Conservation (phyloP, 2,113 vertebrate genomes). For the Chloebia gouldiae region DNA sequence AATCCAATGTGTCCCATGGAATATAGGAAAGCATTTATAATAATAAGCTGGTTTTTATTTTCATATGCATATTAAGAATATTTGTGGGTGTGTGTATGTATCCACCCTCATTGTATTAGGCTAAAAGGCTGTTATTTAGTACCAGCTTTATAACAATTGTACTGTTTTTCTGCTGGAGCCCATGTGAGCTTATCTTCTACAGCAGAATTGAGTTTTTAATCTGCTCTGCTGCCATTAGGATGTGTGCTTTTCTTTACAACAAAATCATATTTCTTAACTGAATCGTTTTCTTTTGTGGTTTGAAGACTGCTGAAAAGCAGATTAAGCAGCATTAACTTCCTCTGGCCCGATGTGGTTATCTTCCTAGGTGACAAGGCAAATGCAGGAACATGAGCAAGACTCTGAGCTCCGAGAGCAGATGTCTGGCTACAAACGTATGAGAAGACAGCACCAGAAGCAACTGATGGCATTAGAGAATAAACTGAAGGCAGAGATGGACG, state of each 20-base stretch:
- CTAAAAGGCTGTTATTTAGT: constrained; percentile 3
- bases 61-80: neutral
- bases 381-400: constrained; percentile 98
- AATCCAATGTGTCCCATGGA: neutral
- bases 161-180: neutral
- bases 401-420: constrained; percentile 97
- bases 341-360: neutral
- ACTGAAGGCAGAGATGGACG: constrained; percentile 97
- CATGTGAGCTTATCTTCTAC: neutral
- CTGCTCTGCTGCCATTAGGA: neutral
- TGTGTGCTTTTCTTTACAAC: neutral
- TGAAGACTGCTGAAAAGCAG: constrained; percentile 19
- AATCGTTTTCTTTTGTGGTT: neutral
- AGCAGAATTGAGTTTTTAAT: constrained; percentile 17
- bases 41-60: neutral
- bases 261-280: neutral
- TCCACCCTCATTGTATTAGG: neutral
- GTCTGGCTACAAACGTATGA: constrained; percentile 98
- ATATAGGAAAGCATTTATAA: neutral
- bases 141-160: neutral
- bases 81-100: neutral
- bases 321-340: constrained; percentile 12
- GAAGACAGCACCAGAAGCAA: constrained; percentile 97
- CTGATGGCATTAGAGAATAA: constrained; percentile 98
- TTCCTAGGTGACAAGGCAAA: constrained; percentile 93